Base-by-base conservation (phyloP, 2,888 invertebrate genomes). In the Malthinus flaveolus region DNA sequence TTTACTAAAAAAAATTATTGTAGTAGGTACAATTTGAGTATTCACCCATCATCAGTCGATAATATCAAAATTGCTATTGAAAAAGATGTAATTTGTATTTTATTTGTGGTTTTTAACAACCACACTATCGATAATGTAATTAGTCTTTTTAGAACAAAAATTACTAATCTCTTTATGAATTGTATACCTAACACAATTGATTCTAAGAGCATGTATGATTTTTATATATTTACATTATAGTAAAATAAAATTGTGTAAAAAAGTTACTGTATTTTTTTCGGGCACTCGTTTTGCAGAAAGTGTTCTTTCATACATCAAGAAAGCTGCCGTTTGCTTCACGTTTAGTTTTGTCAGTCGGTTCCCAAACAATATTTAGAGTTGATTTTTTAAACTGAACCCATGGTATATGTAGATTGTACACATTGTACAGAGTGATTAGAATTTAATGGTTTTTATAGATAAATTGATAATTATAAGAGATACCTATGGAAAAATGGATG, bases 231-330 rank as follows among this genome's bases (percentile, higher is more conserved):
- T 68, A 66, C 65, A 65, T 67, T 71, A 67, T 75, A 76, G 74
- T 73, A 71, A 74, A 73, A 74, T 73, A 75, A 73, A 75, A 73
- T 74, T 75, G 73, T 75, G 74, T 73, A 75, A 75, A 74, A 54
- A 33, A 39, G 49, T 12, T 35, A 9, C 13, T 33, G 8, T 9
- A 12, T 32, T 47, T 31, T 31, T 56, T 37, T n/a, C n/a, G n/a
- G n/a, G n/a, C n/a, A n/a, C n/a, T n/a, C n/a, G n/a, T n/a, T n/a
- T n/a, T n/a, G n/a, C n/a, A n/a, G n/a, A n/a, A n/a, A n/a, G n/a
- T n/a, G n/a, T n/a, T n/a, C n/a, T n/a, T n/a, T n/a, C n/a, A n/a
- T n/a, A n/a, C n/a, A n/a, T n/a, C n/a, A n/a, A n/a, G n/a, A n/a
- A n/a, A n/a, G n/a, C n/a, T n/a, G n/a, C n/a, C n/a, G n/a, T n/a